Percentiles rank a stretch among this genome's conserved stretches.
Evolutionary conservation across 2,797 vertebrate species (phyloP).

Genomic region (Oreortyx pictus): DNA sequence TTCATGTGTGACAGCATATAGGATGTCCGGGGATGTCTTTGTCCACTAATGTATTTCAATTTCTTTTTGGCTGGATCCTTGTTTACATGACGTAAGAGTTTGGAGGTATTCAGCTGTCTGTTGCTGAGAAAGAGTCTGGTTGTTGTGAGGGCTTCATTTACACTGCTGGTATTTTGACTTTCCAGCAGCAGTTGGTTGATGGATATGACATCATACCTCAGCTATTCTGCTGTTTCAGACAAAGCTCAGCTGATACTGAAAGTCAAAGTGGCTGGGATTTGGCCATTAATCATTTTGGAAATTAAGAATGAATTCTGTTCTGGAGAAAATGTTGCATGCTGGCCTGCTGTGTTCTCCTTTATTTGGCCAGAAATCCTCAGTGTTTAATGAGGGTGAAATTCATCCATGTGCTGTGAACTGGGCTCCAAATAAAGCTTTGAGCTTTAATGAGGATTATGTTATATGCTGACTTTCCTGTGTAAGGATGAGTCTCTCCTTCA

Average conservation of each 20-base stretch:
- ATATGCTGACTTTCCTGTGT: background rate
- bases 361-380: background rate
- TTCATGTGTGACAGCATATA: rapidly evolving
- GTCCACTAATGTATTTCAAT: rapidly evolving
- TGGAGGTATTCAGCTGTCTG: background rate
- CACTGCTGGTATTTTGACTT: background rate
- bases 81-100: background rate
- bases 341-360: background rate
- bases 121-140: rapidly evolving
- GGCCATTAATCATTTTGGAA: background rate
- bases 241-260: background rate
- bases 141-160: background rate
- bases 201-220: background rate
- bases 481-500: slow-evolving; percentile 19
- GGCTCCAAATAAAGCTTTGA: background rate
- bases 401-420: background rate
- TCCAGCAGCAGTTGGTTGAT: background rate
- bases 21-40: background rate
- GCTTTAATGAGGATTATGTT: slow-evolving; percentile 6
- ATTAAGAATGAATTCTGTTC: background rate
- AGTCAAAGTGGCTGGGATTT: background rate
- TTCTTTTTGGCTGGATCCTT: background rate
- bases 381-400: slow-evolving; percentile 32
- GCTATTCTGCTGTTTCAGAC: background rate
- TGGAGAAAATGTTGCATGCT: background rate